Percentiles rank a stretch among this genome's conserved stretches.
Evolutionary conservation across 2,113 vertebrate genomes (phyloP).

Genomic region (Onychostoma macrolepis): DNA sequence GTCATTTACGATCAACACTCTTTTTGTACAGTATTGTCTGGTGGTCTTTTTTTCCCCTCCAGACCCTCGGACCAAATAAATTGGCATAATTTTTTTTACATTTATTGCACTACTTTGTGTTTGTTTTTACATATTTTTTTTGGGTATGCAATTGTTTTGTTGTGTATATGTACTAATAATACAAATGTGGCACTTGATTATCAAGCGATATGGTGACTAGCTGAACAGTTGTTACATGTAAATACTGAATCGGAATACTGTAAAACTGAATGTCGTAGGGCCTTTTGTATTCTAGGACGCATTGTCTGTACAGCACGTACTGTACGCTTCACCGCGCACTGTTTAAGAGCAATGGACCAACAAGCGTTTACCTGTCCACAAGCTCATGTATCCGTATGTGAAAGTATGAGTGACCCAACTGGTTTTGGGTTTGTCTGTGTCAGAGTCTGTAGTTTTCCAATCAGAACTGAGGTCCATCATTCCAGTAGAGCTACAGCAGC

Average conservation of each 20-base stretch:
- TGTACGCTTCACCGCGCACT: neutral
- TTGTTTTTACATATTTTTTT: slow-evolving; percentile 54
- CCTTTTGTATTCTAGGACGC: slow-evolving; percentile 10
- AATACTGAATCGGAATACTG: slow-evolving; percentile 61
- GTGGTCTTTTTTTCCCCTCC: slow-evolving; percentile 43
- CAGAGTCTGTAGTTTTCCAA: slow-evolving; percentile 6
- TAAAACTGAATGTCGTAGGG: slow-evolving; percentile 50
- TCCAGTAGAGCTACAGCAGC: slow-evolving; percentile 10
- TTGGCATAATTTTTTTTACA: slow-evolving; percentile 42
- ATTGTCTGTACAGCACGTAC: slow-evolving; percentile 19
- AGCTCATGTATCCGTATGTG: slow-evolving; percentile 29
- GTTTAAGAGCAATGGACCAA: slow-evolving; percentile 45
- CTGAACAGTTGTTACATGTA: slow-evolving; percentile 59
- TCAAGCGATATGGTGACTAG: slow-evolving; percentile 49
- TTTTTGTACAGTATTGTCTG: slow-evolving; percentile 59
- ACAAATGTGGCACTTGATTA: slow-evolving; percentile 67
- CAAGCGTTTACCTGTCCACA: slow-evolving; percentile 33
- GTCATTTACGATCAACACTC: neutral
- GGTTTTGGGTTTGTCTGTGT: slow-evolving; percentile 52
- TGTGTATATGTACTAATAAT: slow-evolving; percentile 59
- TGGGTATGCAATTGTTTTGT: slow-evolving; percentile 65
- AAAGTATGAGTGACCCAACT: slow-evolving; percentile 49
- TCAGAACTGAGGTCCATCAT: slow-evolving; percentile 31
- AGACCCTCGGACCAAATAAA: slow-evolving; percentile 67
- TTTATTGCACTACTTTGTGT: slow-evolving; percentile 55